A percentile compares a stretch with the other conserved stretches of the same genome.
These are phyloP conservation scores for Flabesymbios commensalis DNA, from an alignment of 2,888 invertebrate species.

Conservation along the genomic window DNA sequence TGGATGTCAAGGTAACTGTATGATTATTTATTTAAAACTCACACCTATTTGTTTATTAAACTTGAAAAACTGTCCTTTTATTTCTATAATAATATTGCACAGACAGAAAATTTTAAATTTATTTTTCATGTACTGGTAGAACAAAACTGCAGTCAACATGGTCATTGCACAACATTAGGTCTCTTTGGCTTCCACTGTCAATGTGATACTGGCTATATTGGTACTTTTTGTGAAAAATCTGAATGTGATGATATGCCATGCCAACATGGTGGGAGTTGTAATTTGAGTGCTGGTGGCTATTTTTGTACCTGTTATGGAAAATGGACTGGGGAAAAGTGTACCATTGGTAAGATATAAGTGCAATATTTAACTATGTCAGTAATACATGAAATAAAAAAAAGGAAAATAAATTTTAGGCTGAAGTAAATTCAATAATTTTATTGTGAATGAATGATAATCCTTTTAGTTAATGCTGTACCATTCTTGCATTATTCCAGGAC, in stretches of 20 bases:
- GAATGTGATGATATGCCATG: neutral
- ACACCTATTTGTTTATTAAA: neutral
- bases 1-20: conserved; percentile 15
- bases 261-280: neutral
- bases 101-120: too few relatives aligned
- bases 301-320: neutral
- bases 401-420: too few relatives aligned
- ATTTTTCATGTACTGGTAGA: too few relatives aligned
- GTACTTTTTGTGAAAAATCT: conserved; percentile 39
- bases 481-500: too few relatives aligned
- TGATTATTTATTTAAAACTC: neutral
- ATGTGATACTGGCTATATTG: conserved; percentile 42
- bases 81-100: too few relatives aligned
- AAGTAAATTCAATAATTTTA: too few relatives aligned
- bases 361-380: too few relatives aligned
- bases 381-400: too few relatives aligned
- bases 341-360: neutral
- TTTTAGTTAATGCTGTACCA: too few relatives aligned
- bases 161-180: conserved; percentile 42
- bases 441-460: too few relatives aligned
- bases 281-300: neutral
- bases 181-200: conserved; percentile 42
- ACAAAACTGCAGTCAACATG: conserved; percentile 23
- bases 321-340: neutral
- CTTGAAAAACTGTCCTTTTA: neutral